phyloP scores from a whole-genome alignment of 2,113 vertebrate genomes.

The Amia ocellicauda region DNA sequence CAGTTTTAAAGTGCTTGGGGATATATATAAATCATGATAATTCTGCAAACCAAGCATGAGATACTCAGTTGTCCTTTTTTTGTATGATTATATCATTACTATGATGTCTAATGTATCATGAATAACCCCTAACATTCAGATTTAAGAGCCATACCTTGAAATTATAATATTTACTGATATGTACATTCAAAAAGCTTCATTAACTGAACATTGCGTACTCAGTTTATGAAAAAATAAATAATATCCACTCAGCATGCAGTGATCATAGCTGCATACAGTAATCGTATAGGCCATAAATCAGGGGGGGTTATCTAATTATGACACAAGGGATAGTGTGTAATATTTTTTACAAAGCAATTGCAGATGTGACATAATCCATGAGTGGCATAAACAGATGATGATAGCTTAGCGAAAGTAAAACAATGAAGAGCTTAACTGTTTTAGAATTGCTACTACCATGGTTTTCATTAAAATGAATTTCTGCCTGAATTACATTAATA shows the following conservation, averaged over 20 bases:
- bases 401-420: neutral
- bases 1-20: too few relatives aligned
- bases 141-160: neutral
- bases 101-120: too few relatives aligned
- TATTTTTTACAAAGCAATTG: neutral
- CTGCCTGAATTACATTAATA: slow-evolving; percentile 5
- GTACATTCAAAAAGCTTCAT: neutral
- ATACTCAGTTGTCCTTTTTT: too few relatives aligned
- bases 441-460: neutral
- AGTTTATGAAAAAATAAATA: neutral
- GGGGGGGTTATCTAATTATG: neutral
- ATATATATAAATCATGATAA: too few relatives aligned
- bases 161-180: neutral
- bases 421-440: neutral
- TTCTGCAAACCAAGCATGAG: too few relatives aligned
- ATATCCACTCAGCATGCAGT: too few relatives aligned
- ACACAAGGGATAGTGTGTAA: neutral
- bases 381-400: neutral
- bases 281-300: slow-evolving; percentile 1
- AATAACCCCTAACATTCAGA: too few relatives aligned
- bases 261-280: neutral
- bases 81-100: too few relatives aligned
- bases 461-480: neutral
- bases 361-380: neutral
- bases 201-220: neutral